Conservation (phyloP, 2,113 vertebrate genomes). For the Scartelaos histophorus region DNA sequence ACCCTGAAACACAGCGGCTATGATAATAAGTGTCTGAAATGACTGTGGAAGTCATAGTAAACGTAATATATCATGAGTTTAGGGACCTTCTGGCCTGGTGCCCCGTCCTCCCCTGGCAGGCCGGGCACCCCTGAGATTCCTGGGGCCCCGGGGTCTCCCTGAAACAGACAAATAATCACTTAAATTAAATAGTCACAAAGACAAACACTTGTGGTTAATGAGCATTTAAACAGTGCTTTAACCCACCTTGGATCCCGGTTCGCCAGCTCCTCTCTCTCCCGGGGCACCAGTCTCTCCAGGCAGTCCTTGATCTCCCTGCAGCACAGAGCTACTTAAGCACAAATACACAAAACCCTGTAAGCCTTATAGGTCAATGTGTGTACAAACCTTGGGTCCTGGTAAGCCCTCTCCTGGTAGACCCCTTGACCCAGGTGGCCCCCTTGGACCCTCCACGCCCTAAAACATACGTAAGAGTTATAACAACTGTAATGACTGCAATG, state of each 20-base stretch:
- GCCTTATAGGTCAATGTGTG: not conserved
- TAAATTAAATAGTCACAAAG: not conserved
- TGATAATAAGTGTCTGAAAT: not conserved
- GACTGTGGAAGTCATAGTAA: not conserved
- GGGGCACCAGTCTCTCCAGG: constrained; percentile 80
- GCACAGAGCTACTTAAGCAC: not conserved
- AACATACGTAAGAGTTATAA: constrained; percentile 4
- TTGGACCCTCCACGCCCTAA: constrained; percentile 83
- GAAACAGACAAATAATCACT: constrained; percentile 23
- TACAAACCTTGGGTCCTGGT: constrained; percentile 83
- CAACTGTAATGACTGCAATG: not conserved
- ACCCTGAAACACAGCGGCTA: constrained; percentile 69
- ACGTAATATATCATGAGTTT: not conserved
- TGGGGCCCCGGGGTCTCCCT: constrained; percentile 83
- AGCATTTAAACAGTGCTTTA: not conserved
- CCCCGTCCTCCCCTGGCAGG: constrained; percentile 85
- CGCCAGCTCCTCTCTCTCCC: constrained; percentile 81
- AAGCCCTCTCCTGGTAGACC: constrained; percentile 82
- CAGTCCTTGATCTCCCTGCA: constrained; percentile 82
- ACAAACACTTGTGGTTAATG: not conserved
- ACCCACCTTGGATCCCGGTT: constrained; percentile 80
- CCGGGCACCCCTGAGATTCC: constrained; percentile 82
- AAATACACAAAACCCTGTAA: not conserved
- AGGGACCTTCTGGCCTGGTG: constrained; percentile 83
- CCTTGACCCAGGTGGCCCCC: constrained; percentile 78